These are phyloP conservation scores for Lithosia quadra DNA, from an alignment of 2,888 invertebrate species.

Conservation along the genomic window DNA sequence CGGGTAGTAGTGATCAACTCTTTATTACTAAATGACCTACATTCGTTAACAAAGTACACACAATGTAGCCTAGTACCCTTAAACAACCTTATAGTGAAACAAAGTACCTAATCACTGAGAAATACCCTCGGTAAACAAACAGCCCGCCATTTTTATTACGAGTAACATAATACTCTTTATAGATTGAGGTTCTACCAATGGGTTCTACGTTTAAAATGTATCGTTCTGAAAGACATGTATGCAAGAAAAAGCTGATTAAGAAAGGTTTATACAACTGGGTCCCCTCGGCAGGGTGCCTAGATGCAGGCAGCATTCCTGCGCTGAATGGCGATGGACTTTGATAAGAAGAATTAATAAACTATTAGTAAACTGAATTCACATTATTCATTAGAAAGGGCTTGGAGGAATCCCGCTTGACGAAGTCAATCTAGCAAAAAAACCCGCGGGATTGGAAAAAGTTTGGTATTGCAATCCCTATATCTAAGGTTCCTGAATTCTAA, in stretches of 20 bases:
- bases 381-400: no score
- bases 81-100: conserved; percentile 28
- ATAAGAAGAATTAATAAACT: no score
- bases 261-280: no score
- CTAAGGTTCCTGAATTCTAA: conserved; percentile 6
- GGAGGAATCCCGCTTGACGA: no score
- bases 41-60: conserved; percentile 12
- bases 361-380: no score
- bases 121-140: conserved; percentile 44
- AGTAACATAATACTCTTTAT: conserved; percentile 39
- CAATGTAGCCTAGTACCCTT: conserved; percentile 9
- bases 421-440: no score
- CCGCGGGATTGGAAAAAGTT: no score
- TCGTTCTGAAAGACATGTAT: background rate
- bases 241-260: background rate
- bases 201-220: conserved; percentile 3
- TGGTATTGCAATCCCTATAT: no score
- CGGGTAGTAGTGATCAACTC: conserved; percentile 8
- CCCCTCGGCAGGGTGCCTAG: no score
- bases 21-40: conserved; percentile 8
- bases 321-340: no score
- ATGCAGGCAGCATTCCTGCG: no score
- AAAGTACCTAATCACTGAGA: conserved; percentile 39
- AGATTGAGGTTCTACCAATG: conserved; percentile 34
- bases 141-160: conserved; percentile 36